Evolutionary conservation across 1,140 invertebrate genomes (phyloP).

Genomic region (Aricia agestis): DNA sequence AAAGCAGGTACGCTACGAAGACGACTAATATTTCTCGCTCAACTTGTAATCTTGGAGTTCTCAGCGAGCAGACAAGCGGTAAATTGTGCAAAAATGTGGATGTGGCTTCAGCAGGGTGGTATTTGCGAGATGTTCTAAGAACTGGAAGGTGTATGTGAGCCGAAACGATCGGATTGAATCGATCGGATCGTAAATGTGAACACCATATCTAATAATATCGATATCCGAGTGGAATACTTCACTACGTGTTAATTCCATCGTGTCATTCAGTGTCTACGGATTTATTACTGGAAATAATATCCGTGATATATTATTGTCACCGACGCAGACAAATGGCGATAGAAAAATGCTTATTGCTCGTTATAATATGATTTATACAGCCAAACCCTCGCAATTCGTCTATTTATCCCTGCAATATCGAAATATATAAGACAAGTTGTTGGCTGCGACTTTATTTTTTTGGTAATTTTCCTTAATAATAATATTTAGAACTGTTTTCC

Average conservation of each 20-base stretch:
- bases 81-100: background rate
- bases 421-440: background rate
- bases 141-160: background rate
- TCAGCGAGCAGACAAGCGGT: background rate
- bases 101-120: background rate
- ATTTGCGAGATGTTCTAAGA: background rate
- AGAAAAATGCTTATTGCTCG: background rate
- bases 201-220: background rate
- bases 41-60: background rate
- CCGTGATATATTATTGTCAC: background rate
- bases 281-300: background rate
- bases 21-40: background rate
- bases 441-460: background rate
- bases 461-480: too few relatives aligned
- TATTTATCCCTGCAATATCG: background rate
- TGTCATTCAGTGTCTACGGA: background rate
- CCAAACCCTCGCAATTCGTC: background rate
- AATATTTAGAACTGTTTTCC: background rate
- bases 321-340: background rate
- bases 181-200: background rate
- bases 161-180: too few relatives aligned
- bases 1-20: too few relatives aligned
- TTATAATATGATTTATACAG: background rate
- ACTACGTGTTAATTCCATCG: background rate
- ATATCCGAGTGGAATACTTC: background rate